These are phyloP conservation scores for Hyla sarda DNA, from an alignment of 2,113 vertebrate species.

Conservation along the genomic window DNA sequence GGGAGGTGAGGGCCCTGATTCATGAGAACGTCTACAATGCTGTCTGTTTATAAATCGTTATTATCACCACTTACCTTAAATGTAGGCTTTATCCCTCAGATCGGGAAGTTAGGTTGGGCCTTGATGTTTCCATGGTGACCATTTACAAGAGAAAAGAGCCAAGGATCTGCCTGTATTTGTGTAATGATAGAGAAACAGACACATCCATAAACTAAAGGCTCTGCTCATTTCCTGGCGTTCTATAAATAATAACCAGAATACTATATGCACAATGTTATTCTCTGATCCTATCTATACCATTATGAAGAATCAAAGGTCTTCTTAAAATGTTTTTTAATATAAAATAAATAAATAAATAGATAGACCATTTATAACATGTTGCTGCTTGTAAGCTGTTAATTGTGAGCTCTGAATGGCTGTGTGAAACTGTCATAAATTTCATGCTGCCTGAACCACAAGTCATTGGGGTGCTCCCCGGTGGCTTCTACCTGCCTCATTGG, in stretches of 20 bases:
- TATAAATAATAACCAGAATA: not conserved
- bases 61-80: slow-evolving; percentile 61
- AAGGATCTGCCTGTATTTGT: slow-evolving; percentile 67
- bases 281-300: not conserved
- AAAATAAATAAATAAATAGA: not conserved
- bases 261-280: not conserved
- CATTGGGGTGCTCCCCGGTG: no score
- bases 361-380: not conserved
- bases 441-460: no score
- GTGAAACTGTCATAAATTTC: no score
- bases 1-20: slow-evolving; percentile 58
- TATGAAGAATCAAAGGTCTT: not conserved
- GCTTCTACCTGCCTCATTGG: no score
- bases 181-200: not conserved
- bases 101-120: slow-evolving; percentile 63
- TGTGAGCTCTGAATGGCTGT: not conserved
- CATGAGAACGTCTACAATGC: slow-evolving; percentile 71
- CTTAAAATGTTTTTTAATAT: not conserved
- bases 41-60: slow-evolving; percentile 82
- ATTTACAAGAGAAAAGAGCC: slow-evolving; percentile 64
- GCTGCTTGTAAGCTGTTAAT: not conserved
- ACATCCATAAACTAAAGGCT: slow-evolving; percentile 12
- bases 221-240: slow-evolving; percentile 9
- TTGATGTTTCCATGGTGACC: slow-evolving; percentile 81
- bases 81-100: slow-evolving; percentile 66